phyloP scores from a whole-genome alignment of 1,140 invertebrate species.

The Oedothorax gibbosus region DNA sequence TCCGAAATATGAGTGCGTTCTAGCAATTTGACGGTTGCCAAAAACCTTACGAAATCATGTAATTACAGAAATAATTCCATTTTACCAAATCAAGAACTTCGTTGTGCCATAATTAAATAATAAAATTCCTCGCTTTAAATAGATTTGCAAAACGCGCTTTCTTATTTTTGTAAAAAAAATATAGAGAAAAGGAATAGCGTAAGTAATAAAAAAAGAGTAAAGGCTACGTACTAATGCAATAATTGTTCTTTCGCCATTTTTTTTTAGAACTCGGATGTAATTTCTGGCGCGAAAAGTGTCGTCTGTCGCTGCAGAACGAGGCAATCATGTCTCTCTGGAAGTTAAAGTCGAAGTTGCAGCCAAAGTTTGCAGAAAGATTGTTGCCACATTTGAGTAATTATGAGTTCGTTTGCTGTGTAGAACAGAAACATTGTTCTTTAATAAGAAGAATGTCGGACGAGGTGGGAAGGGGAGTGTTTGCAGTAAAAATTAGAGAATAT shows the following conservation, averaged over 20 bases:
- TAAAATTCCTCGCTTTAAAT: slow-evolving; percentile 60
- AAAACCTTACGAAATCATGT: slow-evolving; percentile 50
- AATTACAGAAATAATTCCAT: slow-evolving; percentile 60
- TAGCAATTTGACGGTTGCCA: slow-evolving; percentile 50
- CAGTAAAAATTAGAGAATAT: slow-evolving; percentile 54
- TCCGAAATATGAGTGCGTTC: slow-evolving; percentile 8
- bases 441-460: too few species aligned
- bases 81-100: slow-evolving; percentile 59
- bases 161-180: slow-evolving; percentile 1
- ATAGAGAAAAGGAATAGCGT: background rate
- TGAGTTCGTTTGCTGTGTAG: slow-evolving; percentile 51
- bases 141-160: slow-evolving; percentile 56
- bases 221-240: slow-evolving; percentile 54
- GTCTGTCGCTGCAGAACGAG: background rate
- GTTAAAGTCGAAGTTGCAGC: slow-evolving; percentile 51
- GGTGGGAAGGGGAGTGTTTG: slow-evolving; percentile 32
- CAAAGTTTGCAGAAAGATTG: slow-evolving; percentile 60
- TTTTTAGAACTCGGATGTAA: slow-evolving; percentile 48
- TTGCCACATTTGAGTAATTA: slow-evolving; percentile 58
- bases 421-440: slow-evolving; percentile 42
- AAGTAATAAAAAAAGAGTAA: slow-evolving; percentile 27
- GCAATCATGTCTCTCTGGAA: slow-evolving; percentile 40
- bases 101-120: slow-evolving; percentile 59
- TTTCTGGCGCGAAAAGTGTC: slow-evolving; percentile 28
- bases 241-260: slow-evolving; percentile 58